Base-by-base conservation (phyloP, 2,888 invertebrate genomes). In the Leptura quadrifasciata region DNA sequence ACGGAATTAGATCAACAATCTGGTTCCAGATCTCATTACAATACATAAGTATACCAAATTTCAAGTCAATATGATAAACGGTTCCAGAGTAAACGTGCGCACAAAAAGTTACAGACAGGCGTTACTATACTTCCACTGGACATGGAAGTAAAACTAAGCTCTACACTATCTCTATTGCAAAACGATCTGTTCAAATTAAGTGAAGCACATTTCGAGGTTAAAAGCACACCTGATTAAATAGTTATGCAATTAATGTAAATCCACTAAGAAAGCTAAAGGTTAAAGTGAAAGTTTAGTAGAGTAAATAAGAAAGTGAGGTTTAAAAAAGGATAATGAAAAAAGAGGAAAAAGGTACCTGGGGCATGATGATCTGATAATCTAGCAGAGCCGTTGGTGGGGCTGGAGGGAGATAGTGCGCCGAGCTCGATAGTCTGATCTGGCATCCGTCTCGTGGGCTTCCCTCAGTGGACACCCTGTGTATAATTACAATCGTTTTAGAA, bases 391-490 rank as follows among this genome's bases (percentile, higher is more conserved):
- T 79, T 81, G 78, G 76, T 80, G 75, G 82, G 80, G 72, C 81
- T 84, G 75, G 82, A 76, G 72, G 84, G 81, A 74, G 84, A 84
- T 78, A 86, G 81, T 79, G 83, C 85, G 75, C 85, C 86, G 74
- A 88, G 85, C 80, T 87, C 87, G 80, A 87, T 85, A 83, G 78
- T 87, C 83, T 86, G 85, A 79, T 84, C 83, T 84, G 86, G 84
- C 87, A 87, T 87, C 84, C 87, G 87, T 85, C 81, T 80, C 75
- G 77, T 72, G 79, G 79, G 77, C 76, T 80, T 76, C 78, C 80
- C 79, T 83, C 81, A 82, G 74, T 78, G 81, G 78, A 80, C 80
- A 79, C 82, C 85, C 83, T 84, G 80, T 76, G 74, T 69, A 79
- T 64, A 73, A 78, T 70, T 27, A 61, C 12, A 71, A 74, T 58